phyloP scores from a whole-genome alignment of 1,140 invertebrate genomes.

The Lepidurus apus region DNA sequence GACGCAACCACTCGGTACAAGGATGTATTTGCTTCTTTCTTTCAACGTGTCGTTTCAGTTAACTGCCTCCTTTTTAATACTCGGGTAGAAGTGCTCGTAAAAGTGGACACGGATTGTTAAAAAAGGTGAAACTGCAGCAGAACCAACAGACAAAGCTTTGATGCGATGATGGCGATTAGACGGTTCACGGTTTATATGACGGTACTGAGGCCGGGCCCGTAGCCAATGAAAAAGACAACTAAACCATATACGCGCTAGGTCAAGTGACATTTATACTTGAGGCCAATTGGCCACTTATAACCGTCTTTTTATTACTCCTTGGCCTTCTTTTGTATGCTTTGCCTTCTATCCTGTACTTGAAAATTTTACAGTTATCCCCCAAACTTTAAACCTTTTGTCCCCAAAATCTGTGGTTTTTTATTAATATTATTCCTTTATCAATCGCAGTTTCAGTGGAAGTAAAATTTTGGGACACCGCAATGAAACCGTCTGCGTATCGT shows the following conservation, averaged over 20 bases:
- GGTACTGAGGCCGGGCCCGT: background rate
- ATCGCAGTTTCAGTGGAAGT: too few relatives aligned
- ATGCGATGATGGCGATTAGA: background rate
- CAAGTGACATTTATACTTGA: background rate
- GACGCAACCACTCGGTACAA: background rate
- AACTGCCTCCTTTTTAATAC: slow-evolving; percentile 9
- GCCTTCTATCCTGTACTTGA: too few relatives aligned
- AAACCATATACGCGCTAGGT: background rate
- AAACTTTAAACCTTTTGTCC: too few relatives aligned
- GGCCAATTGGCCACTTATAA: background rate
- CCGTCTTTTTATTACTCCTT: too few relatives aligned
- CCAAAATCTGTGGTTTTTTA: too few relatives aligned
- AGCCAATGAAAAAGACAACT: background rate
- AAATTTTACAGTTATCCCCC: too few relatives aligned
- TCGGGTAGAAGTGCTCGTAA: background rate
- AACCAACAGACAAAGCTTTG: background rate
- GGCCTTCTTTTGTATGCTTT: too few relatives aligned
- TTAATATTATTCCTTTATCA: too few relatives aligned
- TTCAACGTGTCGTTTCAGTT: background rate
- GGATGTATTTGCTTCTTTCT: background rate
- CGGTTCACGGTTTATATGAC: background rate
- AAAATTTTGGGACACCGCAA: too few relatives aligned
- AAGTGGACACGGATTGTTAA: background rate
- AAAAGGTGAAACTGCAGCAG: background rate
- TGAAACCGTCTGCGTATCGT: too few relatives aligned